Conservation (phyloP, 2,888 invertebrate species). For the Entomobrya proxima region DNA sequence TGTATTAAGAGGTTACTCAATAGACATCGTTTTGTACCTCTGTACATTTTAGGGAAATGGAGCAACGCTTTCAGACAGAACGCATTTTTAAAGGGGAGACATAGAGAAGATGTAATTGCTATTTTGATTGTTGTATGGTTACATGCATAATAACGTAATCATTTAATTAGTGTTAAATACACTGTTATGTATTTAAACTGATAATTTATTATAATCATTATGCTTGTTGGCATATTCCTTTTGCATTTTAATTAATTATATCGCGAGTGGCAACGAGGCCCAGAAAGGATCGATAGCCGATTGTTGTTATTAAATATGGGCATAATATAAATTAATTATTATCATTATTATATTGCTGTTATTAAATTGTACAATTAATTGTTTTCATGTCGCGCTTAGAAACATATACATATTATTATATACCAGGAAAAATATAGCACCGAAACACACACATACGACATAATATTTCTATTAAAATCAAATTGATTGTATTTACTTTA, state of each 20-base stretch:
- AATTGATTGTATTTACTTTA: background rate
- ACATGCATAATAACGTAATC: background rate
- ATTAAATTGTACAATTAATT: too few species aligned
- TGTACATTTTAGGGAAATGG: too few species aligned
- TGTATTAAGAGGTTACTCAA: too few species aligned
- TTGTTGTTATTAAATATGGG: too few species aligned
- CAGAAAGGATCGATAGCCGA: too few species aligned
- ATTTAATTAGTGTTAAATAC: background rate
- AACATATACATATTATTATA: background rate
- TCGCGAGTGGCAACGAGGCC: background rate
- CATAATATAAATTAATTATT: too few species aligned
- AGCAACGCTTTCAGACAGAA: too few species aligned
- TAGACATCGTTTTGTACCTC: too few species aligned
- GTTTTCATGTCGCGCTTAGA: too few species aligned
- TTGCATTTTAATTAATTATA: background rate
- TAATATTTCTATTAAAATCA: background rate
- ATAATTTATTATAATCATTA: conserved; percentile 25
- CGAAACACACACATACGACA: conserved; percentile 31
- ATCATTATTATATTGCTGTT: too few species aligned
- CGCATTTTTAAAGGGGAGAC: too few species aligned
- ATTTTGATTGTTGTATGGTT: background rate
- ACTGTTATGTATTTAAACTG: background rate
- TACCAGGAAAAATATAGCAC: conserved; percentile 30
- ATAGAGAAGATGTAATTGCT: conserved; percentile 19
- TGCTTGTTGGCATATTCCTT: background rate